Base-by-base conservation (phyloP, 2,888 invertebrate species). In the Sinotaia quadrata region DNA sequence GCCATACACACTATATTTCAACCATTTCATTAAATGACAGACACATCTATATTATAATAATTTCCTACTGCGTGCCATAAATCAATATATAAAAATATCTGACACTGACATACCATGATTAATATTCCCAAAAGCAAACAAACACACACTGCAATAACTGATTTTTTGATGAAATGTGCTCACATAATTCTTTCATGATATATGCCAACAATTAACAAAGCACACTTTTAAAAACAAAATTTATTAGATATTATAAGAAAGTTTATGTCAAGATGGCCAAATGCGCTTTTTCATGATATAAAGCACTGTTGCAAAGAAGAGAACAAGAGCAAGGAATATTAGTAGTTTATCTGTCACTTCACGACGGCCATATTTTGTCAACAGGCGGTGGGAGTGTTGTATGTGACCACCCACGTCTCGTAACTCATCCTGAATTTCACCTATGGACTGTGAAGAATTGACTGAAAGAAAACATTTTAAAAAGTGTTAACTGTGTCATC, bases 271-370 rank as follows among this genome's bases (percentile, higher is more conserved):
- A 68, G 75, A 72, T 24, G 75, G 72, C 83, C 83, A 84, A 36
- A 85, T 57, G 33, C 98, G 91, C 87, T 96, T 97, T 85, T 96
- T 95, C 59, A 98, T 91, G 82, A 98, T 95, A 85, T 98, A 98
- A 81, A 96, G 90, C 56, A 96, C 96, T 78, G 96, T 96, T 18
- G 94, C 94, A 77, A 87, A 86, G 77, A 88, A 88, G 74, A 88
- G 88, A 12, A 87, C 78, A 0, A 88, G 72, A 27, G 87, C 87
- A n/a, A 88, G 79, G 47, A 87, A 81, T 51, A 88, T 87, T 10
- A 98, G 91, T 68, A 97, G 92, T 91, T 97, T 97, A 87, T 98
- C 98, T 0, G 98, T 98, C 75, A 96, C 93, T 89, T 98, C 98
- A 44, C 98, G 91, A 65, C 97, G 90, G 3, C 95, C 95, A 86